Conservation (phyloP, 1,140 invertebrate genomes). For the Akabosia matsudoensis region DNA sequence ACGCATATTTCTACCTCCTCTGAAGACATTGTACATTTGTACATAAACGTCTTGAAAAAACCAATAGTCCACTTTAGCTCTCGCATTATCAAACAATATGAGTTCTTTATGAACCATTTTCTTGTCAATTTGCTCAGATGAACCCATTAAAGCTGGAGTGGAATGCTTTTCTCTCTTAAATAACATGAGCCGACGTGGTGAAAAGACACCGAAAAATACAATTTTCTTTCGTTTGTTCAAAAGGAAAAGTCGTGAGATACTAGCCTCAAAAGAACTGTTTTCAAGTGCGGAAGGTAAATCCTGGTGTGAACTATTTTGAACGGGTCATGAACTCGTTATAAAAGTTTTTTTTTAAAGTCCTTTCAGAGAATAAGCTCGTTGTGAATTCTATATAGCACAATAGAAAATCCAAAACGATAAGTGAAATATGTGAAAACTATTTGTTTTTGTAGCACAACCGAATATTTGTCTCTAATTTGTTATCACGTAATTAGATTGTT, state of each 20-base stretch:
- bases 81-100: not conserved
- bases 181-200: not conserved
- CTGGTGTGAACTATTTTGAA: slow-evolving; percentile 40
- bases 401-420: not conserved
- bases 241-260: slow-evolving; percentile 34
- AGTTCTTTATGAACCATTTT: slow-evolving; percentile 10
- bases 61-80: not conserved
- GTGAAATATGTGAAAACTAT: not conserved
- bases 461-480: too few relatives aligned
- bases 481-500: not conserved
- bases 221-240: not conserved
- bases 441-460: not conserved
- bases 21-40: not conserved
- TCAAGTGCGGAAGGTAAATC: slow-evolving; percentile 34
- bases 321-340: slow-evolving; percentile 45
- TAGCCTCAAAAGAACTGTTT: not conserved
- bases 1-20: slow-evolving; percentile 16
- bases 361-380: not conserved
- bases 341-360: not conserved
- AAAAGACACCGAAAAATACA: not conserved
- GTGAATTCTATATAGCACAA: not conserved
- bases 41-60: not conserved
- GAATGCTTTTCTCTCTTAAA: not conserved
- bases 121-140: slow-evolving; percentile 6
- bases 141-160: slow-evolving; percentile 1